phyloP scores from a whole-genome alignment of 2,888 invertebrate species.

The Diplolepis rosae region DNA sequence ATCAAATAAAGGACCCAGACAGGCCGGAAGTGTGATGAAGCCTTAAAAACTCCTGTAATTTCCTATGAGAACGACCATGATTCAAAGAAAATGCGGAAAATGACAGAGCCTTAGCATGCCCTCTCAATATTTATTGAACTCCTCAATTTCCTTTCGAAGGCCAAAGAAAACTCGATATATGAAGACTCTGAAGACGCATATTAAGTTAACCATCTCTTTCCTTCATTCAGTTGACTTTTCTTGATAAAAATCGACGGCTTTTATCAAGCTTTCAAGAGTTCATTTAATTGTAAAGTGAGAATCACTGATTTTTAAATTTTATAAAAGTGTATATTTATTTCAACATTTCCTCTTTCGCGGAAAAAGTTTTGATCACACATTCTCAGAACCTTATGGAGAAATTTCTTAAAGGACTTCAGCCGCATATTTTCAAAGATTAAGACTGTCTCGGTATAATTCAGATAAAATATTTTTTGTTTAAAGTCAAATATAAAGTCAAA shows the following conservation, averaged over 20 bases:
- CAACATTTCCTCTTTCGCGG: too few relatives aligned
- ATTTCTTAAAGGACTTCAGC: too few relatives aligned
- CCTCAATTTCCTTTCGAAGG: not conserved
- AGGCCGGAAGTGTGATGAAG: constrained; percentile 2
- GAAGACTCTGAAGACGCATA: constrained; percentile 9
- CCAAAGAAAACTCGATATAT: not conserved
- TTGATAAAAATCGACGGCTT: not conserved
- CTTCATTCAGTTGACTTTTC: not conserved
- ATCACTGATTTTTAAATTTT: not conserved
- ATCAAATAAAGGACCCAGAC: too few relatives aligned
- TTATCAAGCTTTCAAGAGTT: not conserved
- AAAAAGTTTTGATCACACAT: too few relatives aligned
- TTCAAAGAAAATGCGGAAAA: constrained; percentile 16
- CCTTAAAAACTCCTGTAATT: not conserved
- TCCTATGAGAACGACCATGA: constrained; percentile 4
- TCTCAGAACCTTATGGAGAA: too few relatives aligned
- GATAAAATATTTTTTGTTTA: too few relatives aligned
- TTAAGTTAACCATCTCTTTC: not conserved
- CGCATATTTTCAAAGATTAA: too few relatives aligned
- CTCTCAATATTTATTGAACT: constrained; percentile 27
- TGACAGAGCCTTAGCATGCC: constrained; percentile 17
- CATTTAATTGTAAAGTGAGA: not conserved
- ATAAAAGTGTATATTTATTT: not conserved
- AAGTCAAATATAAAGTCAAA: too few relatives aligned
- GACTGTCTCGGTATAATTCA: too few relatives aligned